Evolutionary conservation across 2,888 invertebrate species (phyloP).

Genomic region (Parnassius mnemosyne): DNA sequence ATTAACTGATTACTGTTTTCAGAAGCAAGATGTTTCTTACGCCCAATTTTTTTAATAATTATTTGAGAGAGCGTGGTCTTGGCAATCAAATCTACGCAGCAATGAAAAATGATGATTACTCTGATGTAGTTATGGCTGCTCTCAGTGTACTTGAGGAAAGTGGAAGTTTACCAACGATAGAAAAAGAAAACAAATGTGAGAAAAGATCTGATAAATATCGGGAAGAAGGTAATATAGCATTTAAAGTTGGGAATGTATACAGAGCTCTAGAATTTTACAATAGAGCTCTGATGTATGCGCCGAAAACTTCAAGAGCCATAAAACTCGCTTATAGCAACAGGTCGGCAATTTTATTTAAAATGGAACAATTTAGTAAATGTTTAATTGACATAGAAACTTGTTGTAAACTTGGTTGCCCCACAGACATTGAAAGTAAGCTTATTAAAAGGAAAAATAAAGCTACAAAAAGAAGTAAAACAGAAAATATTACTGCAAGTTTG

Average conservation of each 20-base stretch:
- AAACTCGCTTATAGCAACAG: slow-evolving; percentile 40
- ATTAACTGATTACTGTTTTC: neutral
- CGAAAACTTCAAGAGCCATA: slow-evolving; percentile 34
- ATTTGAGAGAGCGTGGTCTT: slow-evolving; percentile 3
- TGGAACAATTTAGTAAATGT: slow-evolving; percentile 31
- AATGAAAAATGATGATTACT: slow-evolving; percentile 33
- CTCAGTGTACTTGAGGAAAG: slow-evolving; percentile 32
- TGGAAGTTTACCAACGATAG: slow-evolving; percentile 18
- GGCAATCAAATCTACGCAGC: slow-evolving; percentile 33
- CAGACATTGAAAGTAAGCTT: slow-evolving; percentile 34
- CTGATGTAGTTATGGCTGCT: slow-evolving; percentile 34
- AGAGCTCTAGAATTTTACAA: slow-evolving; percentile 36
- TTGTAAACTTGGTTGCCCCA: slow-evolving; percentile 36
- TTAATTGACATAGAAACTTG: slow-evolving; percentile 38
- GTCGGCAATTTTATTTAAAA: slow-evolving; percentile 35
- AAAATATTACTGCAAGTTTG: neutral
- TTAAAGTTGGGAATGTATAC: slow-evolving; percentile 22
- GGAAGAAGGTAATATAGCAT: slow-evolving; percentile 34
- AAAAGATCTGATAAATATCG: slow-evolving; percentile 32
- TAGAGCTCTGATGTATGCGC: slow-evolving; percentile 38
- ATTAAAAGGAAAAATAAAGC: slow-evolving; percentile 30
- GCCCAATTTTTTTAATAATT: neutral
- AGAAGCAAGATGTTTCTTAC: slow-evolving; percentile 9
- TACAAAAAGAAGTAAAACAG: neutral
- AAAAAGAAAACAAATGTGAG: slow-evolving; percentile 30